Conservation (phyloP, 1,140 invertebrate genomes). For the Hydropsyche tenuis region DNA sequence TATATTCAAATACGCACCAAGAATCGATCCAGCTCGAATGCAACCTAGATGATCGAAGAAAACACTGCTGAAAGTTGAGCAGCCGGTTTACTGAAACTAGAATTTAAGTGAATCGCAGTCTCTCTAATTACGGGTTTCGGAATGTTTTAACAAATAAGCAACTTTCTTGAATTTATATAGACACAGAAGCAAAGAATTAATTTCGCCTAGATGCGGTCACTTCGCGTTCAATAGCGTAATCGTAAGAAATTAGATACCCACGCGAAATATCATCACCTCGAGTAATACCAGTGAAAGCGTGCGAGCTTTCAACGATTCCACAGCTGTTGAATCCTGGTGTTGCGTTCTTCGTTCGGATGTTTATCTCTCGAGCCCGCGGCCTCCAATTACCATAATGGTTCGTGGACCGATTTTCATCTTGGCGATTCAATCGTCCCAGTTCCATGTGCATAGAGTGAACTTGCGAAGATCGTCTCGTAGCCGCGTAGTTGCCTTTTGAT, state of each 20-base stretch:
- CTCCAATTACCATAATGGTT: slow-evolving; percentile 33
- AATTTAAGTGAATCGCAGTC: no score
- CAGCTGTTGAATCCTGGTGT: slow-evolving; percentile 14
- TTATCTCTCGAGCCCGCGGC: slow-evolving; percentile 27
- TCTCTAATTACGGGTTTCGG: no score
- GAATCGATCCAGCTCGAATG: no score
- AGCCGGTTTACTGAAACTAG: no score
- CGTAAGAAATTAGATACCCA: not conserved
- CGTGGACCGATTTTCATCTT: slow-evolving; percentile 17
- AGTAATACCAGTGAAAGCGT: slow-evolving; percentile 11
- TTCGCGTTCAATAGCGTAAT: not conserved
- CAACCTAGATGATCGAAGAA: no score
- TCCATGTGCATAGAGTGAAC: not conserved
- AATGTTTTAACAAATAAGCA: no score
- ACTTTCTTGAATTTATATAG: no score
- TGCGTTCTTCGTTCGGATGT: slow-evolving; percentile 26
- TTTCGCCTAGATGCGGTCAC: no score
- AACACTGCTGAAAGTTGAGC: no score
- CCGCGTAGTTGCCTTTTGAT: no score
- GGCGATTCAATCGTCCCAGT: slow-evolving; percentile 25
- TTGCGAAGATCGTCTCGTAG: no score
- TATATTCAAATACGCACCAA: not conserved
- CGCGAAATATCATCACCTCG: slow-evolving; percentile 1
- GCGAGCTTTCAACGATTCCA: slow-evolving; percentile 5
- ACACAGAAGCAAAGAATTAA: no score